These are phyloP conservation scores for Ctenodactylus gundi DNA, from an alignment of 2,113 vertebrate genomes.

Conservation along the genomic window DNA sequence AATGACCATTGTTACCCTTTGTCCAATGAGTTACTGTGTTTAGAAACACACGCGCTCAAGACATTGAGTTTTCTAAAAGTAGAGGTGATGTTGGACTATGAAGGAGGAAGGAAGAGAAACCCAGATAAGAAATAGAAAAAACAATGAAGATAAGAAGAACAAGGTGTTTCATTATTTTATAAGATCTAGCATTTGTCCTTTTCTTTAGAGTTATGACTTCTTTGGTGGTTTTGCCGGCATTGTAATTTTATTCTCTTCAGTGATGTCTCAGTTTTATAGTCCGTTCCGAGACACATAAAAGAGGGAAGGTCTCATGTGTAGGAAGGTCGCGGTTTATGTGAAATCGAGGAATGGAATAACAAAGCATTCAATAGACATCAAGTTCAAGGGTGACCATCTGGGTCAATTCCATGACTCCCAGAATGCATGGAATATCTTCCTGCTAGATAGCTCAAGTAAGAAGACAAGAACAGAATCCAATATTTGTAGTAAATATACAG, in stretches of 20 bases:
- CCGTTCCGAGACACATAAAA: neutral
- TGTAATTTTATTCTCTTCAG: neutral
- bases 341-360: neutral
- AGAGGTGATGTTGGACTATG: fast-evolving
- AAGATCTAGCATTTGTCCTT: neutral
- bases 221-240: neutral
- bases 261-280: neutral
- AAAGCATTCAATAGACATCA: neutral
- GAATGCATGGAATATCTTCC: neutral
- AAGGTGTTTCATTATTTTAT: neutral
- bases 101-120: neutral
- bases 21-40: neutral
- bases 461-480: neutral
- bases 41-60: neutral
- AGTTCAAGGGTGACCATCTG: neutral
- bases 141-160: neutral
- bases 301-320: too few relatives aligned
- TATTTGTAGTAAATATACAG: too few relatives aligned
- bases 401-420: neutral
- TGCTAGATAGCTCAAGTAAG: too few relatives aligned
- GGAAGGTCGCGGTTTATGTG: too few relatives aligned
- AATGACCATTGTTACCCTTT: neutral
- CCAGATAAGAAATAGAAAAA: neutral
- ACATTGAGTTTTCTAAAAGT: neutral
- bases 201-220: neutral